Evolutionary conservation across 2,888 invertebrate species (phyloP).

Genomic region (Agriotes lineatus): DNA sequence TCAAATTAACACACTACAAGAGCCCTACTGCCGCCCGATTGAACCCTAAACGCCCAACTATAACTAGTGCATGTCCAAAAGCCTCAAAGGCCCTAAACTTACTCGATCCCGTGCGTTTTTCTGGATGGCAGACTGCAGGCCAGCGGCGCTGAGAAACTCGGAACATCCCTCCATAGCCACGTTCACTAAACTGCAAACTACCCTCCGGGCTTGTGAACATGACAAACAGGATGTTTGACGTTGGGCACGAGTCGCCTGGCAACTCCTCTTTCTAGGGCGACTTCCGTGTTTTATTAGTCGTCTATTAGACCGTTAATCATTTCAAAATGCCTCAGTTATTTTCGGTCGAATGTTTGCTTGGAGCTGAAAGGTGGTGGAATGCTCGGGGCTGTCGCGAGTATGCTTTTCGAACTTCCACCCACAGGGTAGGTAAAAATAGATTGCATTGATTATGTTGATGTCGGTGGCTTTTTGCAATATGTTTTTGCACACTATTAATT

Average conservation of each 20-base stretch:
- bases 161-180: slow-evolving; percentile 35
- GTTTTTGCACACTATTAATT: too few species aligned
- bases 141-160: slow-evolving; percentile 31
- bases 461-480: too few species aligned
- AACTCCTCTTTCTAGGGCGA: slow-evolving; percentile 5
- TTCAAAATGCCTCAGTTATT: too few species aligned
- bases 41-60: background rate
- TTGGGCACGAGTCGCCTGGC: slow-evolving; percentile 3
- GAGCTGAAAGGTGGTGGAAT: too few species aligned
- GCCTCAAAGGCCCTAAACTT: slow-evolving; percentile 14
- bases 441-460: too few species aligned
- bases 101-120: slow-evolving; percentile 33
- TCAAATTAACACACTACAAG: too few species aligned
- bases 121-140: slow-evolving; percentile 22
- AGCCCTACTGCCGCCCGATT: too few species aligned
- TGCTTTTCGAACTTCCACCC: too few species aligned
- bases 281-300: background rate
- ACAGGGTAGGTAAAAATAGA: too few species aligned
- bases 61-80: background rate
- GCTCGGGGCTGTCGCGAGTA: too few species aligned
- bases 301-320: too few species aligned
- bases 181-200: slow-evolving; percentile 2
- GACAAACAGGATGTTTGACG: slow-evolving; percentile 12
- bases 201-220: background rate
- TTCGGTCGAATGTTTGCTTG: too few species aligned